Evolutionary conservation across 1,140 invertebrate species (phyloP).

Genomic region (Zaprionus africanus): DNA sequence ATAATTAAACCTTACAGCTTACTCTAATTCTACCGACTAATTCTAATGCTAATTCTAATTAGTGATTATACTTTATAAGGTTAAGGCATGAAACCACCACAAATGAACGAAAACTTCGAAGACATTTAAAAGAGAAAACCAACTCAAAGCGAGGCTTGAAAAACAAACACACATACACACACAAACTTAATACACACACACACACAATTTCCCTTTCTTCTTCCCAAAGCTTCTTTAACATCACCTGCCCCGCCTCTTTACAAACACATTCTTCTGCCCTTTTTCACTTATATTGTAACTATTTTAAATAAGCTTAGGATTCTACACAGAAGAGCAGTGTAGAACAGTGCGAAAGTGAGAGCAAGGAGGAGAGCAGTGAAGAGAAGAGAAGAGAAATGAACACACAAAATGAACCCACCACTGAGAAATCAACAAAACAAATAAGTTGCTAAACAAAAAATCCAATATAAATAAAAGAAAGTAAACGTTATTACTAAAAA

Average conservation of each 20-base stretch:
- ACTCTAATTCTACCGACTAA: slow-evolving; percentile 33
- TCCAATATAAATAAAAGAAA: slow-evolving; percentile 52
- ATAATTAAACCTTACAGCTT: slow-evolving; percentile 55
- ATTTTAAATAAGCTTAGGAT: slow-evolving; percentile 52
- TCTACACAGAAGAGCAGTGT: slow-evolving; percentile 46
- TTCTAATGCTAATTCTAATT: slow-evolving; percentile 44
- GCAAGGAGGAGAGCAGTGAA: slow-evolving; percentile 19
- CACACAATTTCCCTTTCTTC: background rate
- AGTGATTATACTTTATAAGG: slow-evolving; percentile 40
- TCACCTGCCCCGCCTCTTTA: background rate
- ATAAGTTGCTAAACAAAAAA: slow-evolving; percentile 46
- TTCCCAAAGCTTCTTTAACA: background rate
- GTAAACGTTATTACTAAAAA: slow-evolving; percentile 47
- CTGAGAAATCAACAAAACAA: slow-evolving; percentile 48
- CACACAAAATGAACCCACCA: slow-evolving; percentile 78
- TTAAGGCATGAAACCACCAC: slow-evolving; percentile 21
- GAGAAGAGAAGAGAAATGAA: slow-evolving; percentile 23
- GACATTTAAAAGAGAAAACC: slow-evolving; percentile 54
- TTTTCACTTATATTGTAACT: slow-evolving; percentile 11
- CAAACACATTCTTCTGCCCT: too few relatives aligned
- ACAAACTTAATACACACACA: background rate
- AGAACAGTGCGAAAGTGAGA: slow-evolving; percentile 23
- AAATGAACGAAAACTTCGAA: slow-evolving; percentile 41
- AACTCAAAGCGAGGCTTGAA: slow-evolving; percentile 72
- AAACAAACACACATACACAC: slow-evolving; percentile 26